Conservation (phyloP, 2,888 invertebrate species). For the Athalia cordata region DNA sequence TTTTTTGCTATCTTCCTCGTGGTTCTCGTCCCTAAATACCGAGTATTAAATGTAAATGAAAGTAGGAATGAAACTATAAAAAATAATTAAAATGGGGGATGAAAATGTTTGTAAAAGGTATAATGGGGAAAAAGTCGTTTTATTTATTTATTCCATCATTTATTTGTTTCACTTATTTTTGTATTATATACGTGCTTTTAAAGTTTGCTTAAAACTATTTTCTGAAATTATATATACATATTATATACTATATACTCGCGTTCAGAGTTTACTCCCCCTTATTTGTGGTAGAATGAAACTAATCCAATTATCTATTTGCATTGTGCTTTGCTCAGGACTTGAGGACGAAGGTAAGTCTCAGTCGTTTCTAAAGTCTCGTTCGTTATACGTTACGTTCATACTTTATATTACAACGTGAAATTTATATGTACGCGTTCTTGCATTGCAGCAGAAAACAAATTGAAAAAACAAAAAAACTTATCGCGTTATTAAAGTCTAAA, state of each 20-base stretch:
- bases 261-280: neutral
- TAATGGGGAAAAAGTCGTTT: neutral
- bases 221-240: slow-evolving; percentile 21
- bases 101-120: neutral
- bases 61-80: too few species aligned
- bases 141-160: neutral
- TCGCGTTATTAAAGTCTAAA: too few species aligned
- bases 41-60: too few species aligned
- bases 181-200: too few species aligned
- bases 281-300: slow-evolving; percentile 43
- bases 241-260: slow-evolving; percentile 7
- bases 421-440: neutral
- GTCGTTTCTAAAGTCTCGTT: slow-evolving; percentile 54
- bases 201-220: neutral
- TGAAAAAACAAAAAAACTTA: too few species aligned
- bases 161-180: too few species aligned
- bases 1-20: neutral
- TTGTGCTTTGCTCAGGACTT: slow-evolving; percentile 71
- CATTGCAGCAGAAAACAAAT: neutral
- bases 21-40: too few species aligned
- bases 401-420: neutral
- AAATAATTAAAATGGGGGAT: neutral
- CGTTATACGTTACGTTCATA: neutral
- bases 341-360: slow-evolving; percentile 75
- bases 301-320: slow-evolving; percentile 53